Conservation (phyloP, 1,140 invertebrate species). For the Portunus trituberculatus region DNA sequence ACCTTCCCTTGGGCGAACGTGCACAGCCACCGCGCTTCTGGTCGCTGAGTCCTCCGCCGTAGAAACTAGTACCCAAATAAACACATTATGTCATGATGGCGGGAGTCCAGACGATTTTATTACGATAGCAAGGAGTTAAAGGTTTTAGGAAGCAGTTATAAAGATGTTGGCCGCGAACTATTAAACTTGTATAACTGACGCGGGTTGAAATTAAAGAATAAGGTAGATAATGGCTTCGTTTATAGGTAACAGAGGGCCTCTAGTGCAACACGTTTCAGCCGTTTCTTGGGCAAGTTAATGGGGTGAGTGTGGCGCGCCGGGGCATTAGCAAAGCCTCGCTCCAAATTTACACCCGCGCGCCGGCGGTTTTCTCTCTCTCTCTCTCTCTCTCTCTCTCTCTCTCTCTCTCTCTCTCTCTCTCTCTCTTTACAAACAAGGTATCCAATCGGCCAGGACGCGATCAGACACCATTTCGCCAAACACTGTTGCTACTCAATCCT, state of each 20-base stretch:
- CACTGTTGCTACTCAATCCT: background rate
- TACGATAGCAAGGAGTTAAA: slow-evolving; percentile 7
- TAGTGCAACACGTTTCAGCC: slow-evolving; percentile 20
- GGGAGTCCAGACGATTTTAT: slow-evolving; percentile 12
- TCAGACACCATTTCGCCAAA: background rate
- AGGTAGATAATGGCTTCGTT: slow-evolving; percentile 13
- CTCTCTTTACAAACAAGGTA: background rate
- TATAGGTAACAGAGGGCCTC: background rate
- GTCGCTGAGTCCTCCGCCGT: background rate
- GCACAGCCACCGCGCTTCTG: background rate
- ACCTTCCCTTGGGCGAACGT: background rate
- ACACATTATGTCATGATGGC: slow-evolving; percentile 10
- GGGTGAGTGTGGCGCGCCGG: background rate
- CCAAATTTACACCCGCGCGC: background rate
- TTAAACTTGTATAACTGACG: slow-evolving; percentile 23
- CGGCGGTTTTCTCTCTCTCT: background rate
- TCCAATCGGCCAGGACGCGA: background rate
- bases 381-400: background rate
- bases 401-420: slow-evolving; percentile 17
- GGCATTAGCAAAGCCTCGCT: background rate
- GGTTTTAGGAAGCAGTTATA: background rate
- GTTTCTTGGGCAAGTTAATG: slow-evolving; percentile 12
- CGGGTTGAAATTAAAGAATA: background rate
- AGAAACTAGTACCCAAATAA: background rate
- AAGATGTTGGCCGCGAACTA: background rate